Base-by-base conservation (phyloP, 2,888 invertebrate genomes). In the Crocallis elinguaria region DNA sequence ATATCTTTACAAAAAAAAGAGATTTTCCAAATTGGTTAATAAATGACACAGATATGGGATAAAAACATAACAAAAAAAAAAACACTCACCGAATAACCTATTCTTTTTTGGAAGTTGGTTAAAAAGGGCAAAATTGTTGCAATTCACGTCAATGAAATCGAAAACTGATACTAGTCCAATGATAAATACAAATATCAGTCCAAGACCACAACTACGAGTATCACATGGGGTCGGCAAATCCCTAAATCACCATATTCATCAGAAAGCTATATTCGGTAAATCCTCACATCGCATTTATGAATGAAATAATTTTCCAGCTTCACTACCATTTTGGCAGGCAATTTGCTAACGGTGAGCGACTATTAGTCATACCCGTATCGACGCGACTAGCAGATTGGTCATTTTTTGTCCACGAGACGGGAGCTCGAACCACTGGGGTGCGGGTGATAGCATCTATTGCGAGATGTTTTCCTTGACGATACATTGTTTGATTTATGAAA, bases 301-400 rank as follows among this genome's bases (percentile, higher is more conserved):
- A 88, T 86, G 87, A 85, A 84, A 90, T 88, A 88, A 89, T 91
- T 90, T 89, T 88, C 90, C 86, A 88, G 82, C 82, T 77, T 86
- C 85, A 79, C 71, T 73, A 67, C 86, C 71, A 82, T 83, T 85
- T 84, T 72, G 84, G 80, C 73, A 81, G 79, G 82, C 90, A 83
- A 90, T 91, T 90, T 89, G 84, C 80, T 86, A 88, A 82, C 74
- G 79, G 68, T 73, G 71, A 69, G 55, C 67, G 14, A 83, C 83
- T 83, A 91, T 91, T 91, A 88, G 84, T 91, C 90, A 90, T 86
- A 69, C 67, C 63, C 81, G 82, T 84, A 86, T 86, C 84, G 82
- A 82, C 85, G 83, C 77, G 69, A 78, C 80, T 70, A 69, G 75
- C 60, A 77, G 78, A 81, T 85, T 83, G 87, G 85, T 82, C 84